phyloP scores from a whole-genome alignment of 2,113 vertebrate species.

The Zosterops borbonicus region DNA sequence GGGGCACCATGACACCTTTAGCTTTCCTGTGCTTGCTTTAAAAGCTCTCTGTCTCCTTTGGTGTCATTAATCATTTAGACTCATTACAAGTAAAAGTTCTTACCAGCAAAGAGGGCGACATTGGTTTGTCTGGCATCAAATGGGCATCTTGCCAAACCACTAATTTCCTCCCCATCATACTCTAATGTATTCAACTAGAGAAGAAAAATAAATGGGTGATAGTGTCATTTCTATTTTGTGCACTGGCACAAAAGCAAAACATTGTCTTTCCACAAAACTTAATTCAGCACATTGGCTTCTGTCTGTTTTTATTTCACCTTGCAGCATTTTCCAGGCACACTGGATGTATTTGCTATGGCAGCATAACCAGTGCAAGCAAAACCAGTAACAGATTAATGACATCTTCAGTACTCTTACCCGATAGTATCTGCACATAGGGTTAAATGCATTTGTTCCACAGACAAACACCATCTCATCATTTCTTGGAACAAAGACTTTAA shows the following conservation, averaged over 20 bases:
- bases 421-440: conserved; percentile 98
- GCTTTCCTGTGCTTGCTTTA: conserved; percentile 30
- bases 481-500: conserved; percentile 98
- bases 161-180: conserved; percentile 98
- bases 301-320: conserved; percentile 43
- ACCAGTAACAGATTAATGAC: neutral
- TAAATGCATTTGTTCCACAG: conserved; percentile 97
- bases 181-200: conserved; percentile 95
- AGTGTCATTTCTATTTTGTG: conserved; percentile 57
- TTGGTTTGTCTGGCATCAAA: conserved; percentile 99
- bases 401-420: conserved; percentile 77
- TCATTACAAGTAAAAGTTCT: conserved; percentile 72
- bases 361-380: neutral
- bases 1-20: conserved; percentile 31
- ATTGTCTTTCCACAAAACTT: conserved; percentile 45
- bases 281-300: conserved; percentile 53
- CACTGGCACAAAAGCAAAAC: conserved; percentile 15
- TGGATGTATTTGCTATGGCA: neutral
- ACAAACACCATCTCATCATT: conserved; percentile 97
- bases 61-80: conserved; percentile 73
- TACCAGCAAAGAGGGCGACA: conserved; percentile 98
- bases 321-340: neutral
- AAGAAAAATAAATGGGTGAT: conserved; percentile 69
- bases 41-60: conserved; percentile 51
- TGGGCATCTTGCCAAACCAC: conserved; percentile 95